phyloP scores from a whole-genome alignment of 1,140 invertebrate genomes.

The Brachionus angularis region DNA sequence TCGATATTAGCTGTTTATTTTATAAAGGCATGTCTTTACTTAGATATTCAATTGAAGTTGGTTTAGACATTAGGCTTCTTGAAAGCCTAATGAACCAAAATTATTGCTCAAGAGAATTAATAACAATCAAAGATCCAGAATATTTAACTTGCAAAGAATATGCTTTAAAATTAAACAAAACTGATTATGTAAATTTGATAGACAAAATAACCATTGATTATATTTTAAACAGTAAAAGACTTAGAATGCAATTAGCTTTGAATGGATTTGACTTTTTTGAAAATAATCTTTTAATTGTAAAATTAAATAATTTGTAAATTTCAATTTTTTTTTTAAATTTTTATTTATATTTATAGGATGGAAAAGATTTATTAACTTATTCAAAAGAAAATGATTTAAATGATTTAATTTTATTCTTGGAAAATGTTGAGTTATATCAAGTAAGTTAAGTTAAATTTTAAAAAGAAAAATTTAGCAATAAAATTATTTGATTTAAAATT shows the following conservation, averaged over 20 bases:
- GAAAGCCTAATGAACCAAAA: neutral
- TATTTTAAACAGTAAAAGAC: neutral
- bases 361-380: neutral
- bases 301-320: neutral
- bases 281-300: neutral
- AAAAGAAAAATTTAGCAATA: neutral
- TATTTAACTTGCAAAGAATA: neutral
- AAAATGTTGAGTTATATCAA: constrained; percentile 34
- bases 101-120: constrained; percentile 1
- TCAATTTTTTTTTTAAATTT: neutral
- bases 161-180: neutral
- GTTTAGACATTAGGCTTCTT: neutral
- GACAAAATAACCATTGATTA: constrained; percentile 17
- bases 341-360: neutral
- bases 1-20: constrained; percentile 12
- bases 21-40: constrained; percentile 15
- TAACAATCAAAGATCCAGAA: constrained; percentile 9
- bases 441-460: neutral
- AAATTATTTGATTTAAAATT: neutral
- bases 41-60: constrained; percentile 17
- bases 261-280: constrained; percentile 16
- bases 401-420: neutral
- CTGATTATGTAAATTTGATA: constrained; percentile 27
- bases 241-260: constrained; percentile 27
- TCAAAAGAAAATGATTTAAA: neutral